Percentiles rank a stretch among this genome's conserved stretches.
phyloP scores from a whole-genome alignment of 2,113 vertebrate genomes.

The Bettongia penicillata region DNA sequence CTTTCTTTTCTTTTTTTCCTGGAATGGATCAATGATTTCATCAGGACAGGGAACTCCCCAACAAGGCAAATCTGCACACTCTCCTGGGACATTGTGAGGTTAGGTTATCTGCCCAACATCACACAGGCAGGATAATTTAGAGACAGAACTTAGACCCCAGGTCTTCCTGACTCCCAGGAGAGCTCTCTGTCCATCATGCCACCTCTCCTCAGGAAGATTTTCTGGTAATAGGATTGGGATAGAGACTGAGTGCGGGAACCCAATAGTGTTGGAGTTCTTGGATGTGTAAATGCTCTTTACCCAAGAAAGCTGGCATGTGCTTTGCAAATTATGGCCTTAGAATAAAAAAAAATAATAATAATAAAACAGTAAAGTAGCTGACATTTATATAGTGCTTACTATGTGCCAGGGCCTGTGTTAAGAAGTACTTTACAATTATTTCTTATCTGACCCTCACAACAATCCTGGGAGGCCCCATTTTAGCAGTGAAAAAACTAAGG shows the following conservation, averaged over 20 bases:
- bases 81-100: no score
- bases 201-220: not conserved
- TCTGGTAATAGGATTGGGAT: not conserved
- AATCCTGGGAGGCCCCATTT: not conserved
- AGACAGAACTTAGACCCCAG: no score
- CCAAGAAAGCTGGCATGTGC: not conserved
- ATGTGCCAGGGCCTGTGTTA: not conserved
- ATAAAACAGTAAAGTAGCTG: not conserved
- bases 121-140: no score
- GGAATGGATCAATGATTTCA: not conserved
- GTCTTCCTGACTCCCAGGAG: no score
- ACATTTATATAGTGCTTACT: not conserved
- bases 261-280: not conserved
- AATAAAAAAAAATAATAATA: no score
- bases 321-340: not conserved
- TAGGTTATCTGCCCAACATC: no score
- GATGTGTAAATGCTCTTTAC: not conserved
- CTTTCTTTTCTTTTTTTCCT: slow-evolving; percentile 7
- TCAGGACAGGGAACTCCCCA: no score
- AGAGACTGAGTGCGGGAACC: not conserved
- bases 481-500: not conserved
- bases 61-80: no score
- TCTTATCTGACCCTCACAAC: not conserved
- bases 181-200: not conserved
- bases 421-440: not conserved